Evolutionary conservation across 2,113 vertebrate species (phyloP).

Genomic region (Cyprinodon tularosa): DNA sequence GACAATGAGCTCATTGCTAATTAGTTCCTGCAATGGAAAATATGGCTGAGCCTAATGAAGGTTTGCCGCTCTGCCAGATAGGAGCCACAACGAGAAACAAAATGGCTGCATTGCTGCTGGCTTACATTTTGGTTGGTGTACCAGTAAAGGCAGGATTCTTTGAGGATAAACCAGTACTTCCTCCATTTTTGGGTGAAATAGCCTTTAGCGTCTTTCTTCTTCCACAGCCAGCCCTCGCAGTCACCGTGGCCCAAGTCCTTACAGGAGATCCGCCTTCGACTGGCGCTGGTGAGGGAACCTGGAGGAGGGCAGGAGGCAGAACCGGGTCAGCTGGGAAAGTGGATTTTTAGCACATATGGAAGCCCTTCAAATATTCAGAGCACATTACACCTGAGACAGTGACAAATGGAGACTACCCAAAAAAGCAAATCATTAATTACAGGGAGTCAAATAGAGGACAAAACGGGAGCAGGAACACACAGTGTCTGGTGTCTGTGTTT

Average conservation of each 20-base stretch:
- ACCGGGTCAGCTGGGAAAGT: not conserved
- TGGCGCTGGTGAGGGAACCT: conserved; percentile 86
- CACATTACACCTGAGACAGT: not conserved
- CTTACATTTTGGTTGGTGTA: conserved; percentile 94
- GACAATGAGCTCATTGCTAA: not conserved
- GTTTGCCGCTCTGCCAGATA: not conserved
- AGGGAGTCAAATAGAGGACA: not conserved
- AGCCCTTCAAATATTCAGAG: not conserved
- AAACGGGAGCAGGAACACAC: not conserved
- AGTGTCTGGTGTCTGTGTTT: not conserved
- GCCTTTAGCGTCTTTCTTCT: conserved; percentile 90
- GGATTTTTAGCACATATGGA: not conserved
- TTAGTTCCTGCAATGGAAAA: not conserved
- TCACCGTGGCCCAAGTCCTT: conserved; percentile 90
- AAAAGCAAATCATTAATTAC: conserved; percentile 17
- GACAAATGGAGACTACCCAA: conserved; percentile 1
- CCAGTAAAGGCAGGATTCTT: conserved; percentile 92
- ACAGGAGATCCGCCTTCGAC: conserved; percentile 88
- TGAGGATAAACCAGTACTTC: conserved; percentile 93
- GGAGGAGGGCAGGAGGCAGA: not conserved
- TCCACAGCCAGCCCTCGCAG: conserved; percentile 93
- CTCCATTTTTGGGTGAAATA: conserved; percentile 94
- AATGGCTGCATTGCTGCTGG: not conserved
- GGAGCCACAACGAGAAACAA: not conserved
- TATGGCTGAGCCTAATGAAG: not conserved